Conservation (phyloP, 2,888 invertebrate species). For the Ferdinandea cuprea region DNA sequence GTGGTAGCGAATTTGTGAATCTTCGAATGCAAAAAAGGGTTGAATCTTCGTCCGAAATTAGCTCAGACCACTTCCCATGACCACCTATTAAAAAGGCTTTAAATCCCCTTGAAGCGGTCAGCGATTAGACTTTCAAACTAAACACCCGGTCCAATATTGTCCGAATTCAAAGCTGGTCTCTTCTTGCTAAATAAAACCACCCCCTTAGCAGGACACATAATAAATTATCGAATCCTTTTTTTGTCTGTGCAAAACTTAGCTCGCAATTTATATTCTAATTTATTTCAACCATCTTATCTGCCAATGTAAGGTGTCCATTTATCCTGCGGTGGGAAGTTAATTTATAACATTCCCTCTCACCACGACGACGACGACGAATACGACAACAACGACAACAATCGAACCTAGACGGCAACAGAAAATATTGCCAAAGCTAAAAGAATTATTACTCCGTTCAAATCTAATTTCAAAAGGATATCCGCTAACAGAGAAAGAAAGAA, state of each 20-base stretch:
- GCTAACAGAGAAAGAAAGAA: conserved; percentile 24
- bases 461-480: conserved; percentile 55
- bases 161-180: not conserved
- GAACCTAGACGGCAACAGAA: conserved; percentile 26
- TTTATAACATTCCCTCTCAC: conserved; percentile 22
- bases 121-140: too few relatives aligned
- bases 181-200: not conserved
- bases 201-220: conserved; percentile 13
- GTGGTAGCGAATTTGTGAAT: too few relatives aligned
- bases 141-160: not conserved
- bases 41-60: too few relatives aligned
- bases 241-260: not conserved
- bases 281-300: conserved; percentile 16
- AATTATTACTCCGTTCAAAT: conserved; percentile 51
- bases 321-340: conserved; percentile 18
- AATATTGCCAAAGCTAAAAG: conserved; percentile 22
- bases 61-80: too few relatives aligned
- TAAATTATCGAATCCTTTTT: conserved; percentile 22
- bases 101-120: not conserved
- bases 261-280: conserved; percentile 36
- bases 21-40: too few relatives aligned
- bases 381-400: too few relatives aligned
- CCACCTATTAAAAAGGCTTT: too few relatives aligned
- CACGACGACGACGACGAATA: too few relatives aligned
- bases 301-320: conserved; percentile 31